Evolutionary conservation across 2,797 vertebrate genomes (phyloP).

Genomic region (Epinephelus awoara): DNA sequence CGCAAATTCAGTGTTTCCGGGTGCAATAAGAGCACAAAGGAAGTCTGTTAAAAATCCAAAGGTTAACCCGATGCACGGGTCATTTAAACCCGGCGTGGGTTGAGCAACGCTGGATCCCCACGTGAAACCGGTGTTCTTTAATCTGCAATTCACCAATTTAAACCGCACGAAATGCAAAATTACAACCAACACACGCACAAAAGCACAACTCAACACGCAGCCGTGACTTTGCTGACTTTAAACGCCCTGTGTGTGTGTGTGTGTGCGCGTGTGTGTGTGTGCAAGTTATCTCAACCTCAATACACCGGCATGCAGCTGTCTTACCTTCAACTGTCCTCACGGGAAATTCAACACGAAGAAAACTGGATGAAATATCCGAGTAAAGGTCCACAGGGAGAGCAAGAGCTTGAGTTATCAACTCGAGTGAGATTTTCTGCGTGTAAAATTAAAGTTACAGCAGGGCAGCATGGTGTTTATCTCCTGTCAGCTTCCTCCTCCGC

Average conservation of each 20-base stretch:
- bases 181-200: background rate
- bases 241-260: background rate
- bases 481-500: slow-evolving; percentile 25
- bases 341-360: background rate
- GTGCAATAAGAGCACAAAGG: no score
- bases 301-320: background rate
- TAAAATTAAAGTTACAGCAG: slow-evolving; percentile 24
- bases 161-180: background rate
- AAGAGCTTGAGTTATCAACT: background rate
- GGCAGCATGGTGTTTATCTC: slow-evolving; percentile 54
- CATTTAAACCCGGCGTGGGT: slow-evolving; percentile 66
- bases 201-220: background rate
- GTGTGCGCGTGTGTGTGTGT: no score
- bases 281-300: no score
- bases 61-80: slow-evolving; percentile 4
- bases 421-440: slow-evolving; percentile 32
- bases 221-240: no score
- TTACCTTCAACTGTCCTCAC: slow-evolving; percentile 52
- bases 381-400: slow-evolving; percentile 39
- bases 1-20: rapidly evolving
- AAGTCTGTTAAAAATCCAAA: no score
- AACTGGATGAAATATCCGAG: slow-evolving; percentile 20
- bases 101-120: slow-evolving; percentile 12
- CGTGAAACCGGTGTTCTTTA: slow-evolving; percentile 48
- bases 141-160: rapidly evolving